A percentile compares a stretch with the other conserved stretches of the same genome.
phyloP scores from a whole-genome alignment of 2,113 vertebrate species.

The Chaetodon auriga region DNA sequence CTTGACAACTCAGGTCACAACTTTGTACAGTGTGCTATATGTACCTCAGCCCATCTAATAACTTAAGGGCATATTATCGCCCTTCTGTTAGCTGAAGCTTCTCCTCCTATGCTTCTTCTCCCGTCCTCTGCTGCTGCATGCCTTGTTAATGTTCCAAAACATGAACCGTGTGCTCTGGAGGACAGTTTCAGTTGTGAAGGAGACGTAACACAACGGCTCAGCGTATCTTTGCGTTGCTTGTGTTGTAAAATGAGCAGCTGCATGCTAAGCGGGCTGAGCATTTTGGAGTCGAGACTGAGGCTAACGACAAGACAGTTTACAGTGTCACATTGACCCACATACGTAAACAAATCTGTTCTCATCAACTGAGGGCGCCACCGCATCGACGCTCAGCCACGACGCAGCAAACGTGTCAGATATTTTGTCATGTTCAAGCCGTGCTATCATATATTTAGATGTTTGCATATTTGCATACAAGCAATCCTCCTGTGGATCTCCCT shows the following conservation, averaged over 20 bases:
- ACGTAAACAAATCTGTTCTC: conserved; percentile 19
- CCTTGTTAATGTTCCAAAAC: not conserved
- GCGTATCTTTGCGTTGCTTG: no score
- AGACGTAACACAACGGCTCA: not conserved
- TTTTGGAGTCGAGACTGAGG: not conserved
- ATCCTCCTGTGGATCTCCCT: not conserved
- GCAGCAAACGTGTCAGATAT: not conserved
- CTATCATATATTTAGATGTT: conserved; percentile 1
- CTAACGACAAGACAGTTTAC: not conserved
- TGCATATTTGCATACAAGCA: conserved; percentile 15
- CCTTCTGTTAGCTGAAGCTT: no score
- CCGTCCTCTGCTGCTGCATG: no score
- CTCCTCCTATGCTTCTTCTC: no score
- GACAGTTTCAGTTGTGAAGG: no score
- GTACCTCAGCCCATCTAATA: no score
- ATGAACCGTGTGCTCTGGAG: not conserved
- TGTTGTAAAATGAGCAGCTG: not conserved
- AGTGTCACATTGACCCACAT: conserved; percentile 5
- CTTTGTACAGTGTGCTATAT: no score
- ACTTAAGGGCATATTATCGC: no score
- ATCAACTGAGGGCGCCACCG: not conserved
- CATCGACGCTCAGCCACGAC: not conserved
- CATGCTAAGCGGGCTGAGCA: no score
- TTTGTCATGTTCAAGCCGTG: not conserved
- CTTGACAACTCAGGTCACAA: no score